A percentile compares a stretch with the other conserved stretches of the same genome.
Evolutionary conservation across 2,797 vertebrate genomes (phyloP).

Genomic region (Tolypeutes matacus): DNA sequence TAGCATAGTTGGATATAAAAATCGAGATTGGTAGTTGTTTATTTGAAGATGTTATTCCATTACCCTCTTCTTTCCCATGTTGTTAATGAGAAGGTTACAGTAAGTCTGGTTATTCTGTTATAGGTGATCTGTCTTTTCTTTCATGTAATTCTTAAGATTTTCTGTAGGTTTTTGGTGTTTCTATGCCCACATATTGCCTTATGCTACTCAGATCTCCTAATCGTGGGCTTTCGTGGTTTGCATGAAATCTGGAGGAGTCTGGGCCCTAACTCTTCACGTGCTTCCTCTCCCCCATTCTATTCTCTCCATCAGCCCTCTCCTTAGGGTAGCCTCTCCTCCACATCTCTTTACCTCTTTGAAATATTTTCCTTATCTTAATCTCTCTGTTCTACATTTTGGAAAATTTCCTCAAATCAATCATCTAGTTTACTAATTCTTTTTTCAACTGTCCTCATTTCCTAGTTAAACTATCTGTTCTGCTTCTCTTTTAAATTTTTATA

Average conservation of each 20-base stretch:
- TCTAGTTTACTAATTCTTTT: neutral
- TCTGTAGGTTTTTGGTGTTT: neutral
- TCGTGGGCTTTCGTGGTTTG: neutral
- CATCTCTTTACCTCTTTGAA: neutral
- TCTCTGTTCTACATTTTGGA: neutral
- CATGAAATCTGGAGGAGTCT: neutral
- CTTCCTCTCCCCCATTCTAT: neutral
- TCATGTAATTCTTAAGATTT: neutral
- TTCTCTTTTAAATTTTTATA: neutral
- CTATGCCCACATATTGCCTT: neutral
- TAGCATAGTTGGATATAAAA: neutral
- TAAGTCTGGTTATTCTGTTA: neutral
- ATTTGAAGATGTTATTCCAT: neutral
- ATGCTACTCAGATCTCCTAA: neutral
- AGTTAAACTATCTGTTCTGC: neutral
- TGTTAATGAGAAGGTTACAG: neutral
- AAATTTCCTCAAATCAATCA: neutral
- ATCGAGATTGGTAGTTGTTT: neutral
- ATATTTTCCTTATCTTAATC: neutral
- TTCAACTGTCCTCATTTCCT: neutral
- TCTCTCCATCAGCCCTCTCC: neutral
- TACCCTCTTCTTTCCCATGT: neutral
- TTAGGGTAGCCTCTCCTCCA: neutral
- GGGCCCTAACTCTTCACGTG: neutral
- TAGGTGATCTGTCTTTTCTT: neutral